phyloP scores from a whole-genome alignment of 1,140 invertebrate species.

The Drosophila pallidifrons region DNA sequence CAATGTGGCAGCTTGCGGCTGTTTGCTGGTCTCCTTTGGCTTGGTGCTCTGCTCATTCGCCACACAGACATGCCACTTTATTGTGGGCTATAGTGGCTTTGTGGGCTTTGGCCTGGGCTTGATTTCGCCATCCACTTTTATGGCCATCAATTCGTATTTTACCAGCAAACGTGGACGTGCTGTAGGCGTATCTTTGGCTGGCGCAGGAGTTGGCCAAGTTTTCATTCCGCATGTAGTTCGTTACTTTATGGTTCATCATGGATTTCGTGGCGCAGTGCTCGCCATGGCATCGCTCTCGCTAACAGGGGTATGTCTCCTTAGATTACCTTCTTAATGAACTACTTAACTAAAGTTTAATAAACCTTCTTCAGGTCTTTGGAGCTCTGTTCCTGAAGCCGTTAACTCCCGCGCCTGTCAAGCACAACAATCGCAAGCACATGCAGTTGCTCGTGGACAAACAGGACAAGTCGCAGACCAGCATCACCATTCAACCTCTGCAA shows the following conservation, averaged over 20 bases:
- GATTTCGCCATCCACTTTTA: conserved; percentile 89
- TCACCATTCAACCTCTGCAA: conserved; percentile 36
- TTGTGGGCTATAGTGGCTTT: conserved; percentile 89
- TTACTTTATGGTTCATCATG: conserved; percentile 87
- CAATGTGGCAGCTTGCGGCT: conserved; percentile 88
- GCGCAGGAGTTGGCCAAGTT: conserved; percentile 90
- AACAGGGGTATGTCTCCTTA: conserved; percentile 85
- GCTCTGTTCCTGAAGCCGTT: conserved; percentile 73
- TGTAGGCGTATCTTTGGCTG: conserved; percentile 89
- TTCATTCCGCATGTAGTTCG: conserved; percentile 89
- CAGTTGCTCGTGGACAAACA: conserved; percentile 55
- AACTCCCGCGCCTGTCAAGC: conserved; percentile 36
- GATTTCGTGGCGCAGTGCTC: conserved; percentile 87
- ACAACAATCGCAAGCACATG: conserved; percentile 75
- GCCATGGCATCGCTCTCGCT: conserved; percentile 88
- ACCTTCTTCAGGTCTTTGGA: conserved; percentile 71
- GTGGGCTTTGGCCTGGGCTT: conserved; percentile 87
- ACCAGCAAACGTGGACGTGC: conserved; percentile 88
- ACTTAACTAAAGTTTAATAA: background rate
- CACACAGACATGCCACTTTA: conserved; percentile 88
- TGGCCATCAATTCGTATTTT: conserved; percentile 91
- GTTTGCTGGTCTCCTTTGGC: conserved; percentile 87
- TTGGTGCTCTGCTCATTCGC: conserved; percentile 88
- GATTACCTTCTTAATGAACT: background rate
- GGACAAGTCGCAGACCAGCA: conserved; percentile 43